These are phyloP conservation scores for Condylostylus longicornis DNA, from an alignment of 1,140 invertebrate species.

Conservation along the genomic window DNA sequence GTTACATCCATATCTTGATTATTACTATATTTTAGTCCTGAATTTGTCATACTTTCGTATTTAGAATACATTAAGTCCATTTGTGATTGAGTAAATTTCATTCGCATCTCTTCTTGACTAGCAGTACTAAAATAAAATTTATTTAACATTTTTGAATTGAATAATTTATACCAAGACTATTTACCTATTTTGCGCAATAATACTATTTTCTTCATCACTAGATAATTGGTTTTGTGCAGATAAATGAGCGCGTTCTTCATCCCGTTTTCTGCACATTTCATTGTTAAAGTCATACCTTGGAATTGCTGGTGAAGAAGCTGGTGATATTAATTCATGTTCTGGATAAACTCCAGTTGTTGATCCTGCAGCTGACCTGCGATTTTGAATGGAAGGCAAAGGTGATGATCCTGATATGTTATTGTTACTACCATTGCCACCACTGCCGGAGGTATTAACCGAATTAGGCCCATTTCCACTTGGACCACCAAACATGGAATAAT, in stretches of 20 bases:
- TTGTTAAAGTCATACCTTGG: conserved; percentile 30
- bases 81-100: conserved; percentile 31
- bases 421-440: conserved; percentile 10
- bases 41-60: conserved; percentile 27
- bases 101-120: conserved; percentile 29
- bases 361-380: conserved; percentile 23
- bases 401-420: conserved; percentile 30
- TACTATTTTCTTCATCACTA: conserved; percentile 32
- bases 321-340: conserved; percentile 31
- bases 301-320: conserved; percentile 29
- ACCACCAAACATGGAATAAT: conserved; percentile 25
- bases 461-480: conserved; percentile 12
- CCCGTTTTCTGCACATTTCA: conserved; percentile 27
- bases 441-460: conserved; percentile 19
- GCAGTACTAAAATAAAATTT: neutral
- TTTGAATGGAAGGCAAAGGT: conserved; percentile 23
- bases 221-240: conserved; percentile 27
- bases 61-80: conserved; percentile 32
- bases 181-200: conserved; percentile 31
- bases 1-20: conserved; percentile 27
- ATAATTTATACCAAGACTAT: neutral
- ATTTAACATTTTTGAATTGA: neutral
- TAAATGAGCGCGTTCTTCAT: conserved; percentile 23
- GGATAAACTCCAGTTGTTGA: conserved; percentile 31
- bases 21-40: conserved; percentile 21